A percentile compares a stretch with the other conserved stretches of the same genome.
Conservation (phyloP, 2,113 vertebrate species). For the Melanostigma gelatinosum region DNA sequence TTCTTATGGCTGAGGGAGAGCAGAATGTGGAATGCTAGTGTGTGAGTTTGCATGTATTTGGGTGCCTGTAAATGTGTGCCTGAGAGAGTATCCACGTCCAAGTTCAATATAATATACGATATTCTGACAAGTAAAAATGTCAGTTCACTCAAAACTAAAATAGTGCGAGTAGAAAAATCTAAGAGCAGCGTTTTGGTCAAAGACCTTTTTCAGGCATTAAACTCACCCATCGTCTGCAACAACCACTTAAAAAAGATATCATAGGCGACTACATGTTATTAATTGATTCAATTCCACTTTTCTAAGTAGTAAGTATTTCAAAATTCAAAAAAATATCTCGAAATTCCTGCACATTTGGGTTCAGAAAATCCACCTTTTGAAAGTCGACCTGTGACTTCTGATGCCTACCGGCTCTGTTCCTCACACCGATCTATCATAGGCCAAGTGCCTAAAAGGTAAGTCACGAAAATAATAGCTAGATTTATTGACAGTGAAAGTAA, state of each 20-base stretch:
- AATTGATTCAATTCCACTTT: not conserved
- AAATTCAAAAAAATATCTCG: not conserved
- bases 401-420: not conserved
- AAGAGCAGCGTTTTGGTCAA: not conserved
- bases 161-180: not conserved
- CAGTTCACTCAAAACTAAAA: not conserved
- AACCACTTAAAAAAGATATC: not conserved
- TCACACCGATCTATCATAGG: not conserved
- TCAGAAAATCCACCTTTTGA: not conserved
- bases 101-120: constrained; percentile 1
- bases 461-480: not conserved
- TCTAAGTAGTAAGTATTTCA: not conserved
- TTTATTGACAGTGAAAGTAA: not conserved
- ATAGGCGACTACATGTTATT: not conserved
- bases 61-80: constrained; percentile 14
- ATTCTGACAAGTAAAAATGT: not conserved
- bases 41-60: not conserved
- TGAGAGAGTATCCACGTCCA: constrained; percentile 6
- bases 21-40: not conserved
- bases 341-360: not conserved
- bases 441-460: not conserved
- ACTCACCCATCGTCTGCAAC: not conserved
- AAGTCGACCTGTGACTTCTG: not conserved
- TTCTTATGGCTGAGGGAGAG: constrained; percentile 43
- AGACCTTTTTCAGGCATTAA: not conserved